Conservation (phyloP, 2,797 vertebrate species). For the Coccyzus lansbergi region DNA sequence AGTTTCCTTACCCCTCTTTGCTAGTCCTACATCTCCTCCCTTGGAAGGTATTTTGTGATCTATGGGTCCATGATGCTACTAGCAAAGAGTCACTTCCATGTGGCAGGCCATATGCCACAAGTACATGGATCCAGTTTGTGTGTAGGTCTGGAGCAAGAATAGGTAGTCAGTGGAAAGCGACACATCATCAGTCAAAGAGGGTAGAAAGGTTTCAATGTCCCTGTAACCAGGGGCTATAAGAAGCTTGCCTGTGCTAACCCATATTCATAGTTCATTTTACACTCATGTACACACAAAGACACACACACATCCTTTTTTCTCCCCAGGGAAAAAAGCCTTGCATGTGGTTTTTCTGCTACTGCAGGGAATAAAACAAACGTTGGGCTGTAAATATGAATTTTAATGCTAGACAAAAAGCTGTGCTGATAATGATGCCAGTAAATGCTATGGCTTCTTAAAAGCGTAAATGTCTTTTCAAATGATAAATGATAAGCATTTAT, state of each 20-base stretch:
- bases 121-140: not conserved
- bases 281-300: fast-evolving
- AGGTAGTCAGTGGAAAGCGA: not conserved
- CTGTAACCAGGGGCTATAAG: not conserved
- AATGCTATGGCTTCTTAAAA: not conserved
- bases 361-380: not conserved
- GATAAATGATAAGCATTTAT: not conserved
- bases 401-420: not conserved
- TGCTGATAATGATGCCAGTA: not conserved
- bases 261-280: not conserved
- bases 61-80: not conserved
- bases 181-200: fast-evolving
- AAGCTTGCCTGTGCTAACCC: not conserved
- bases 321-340: fast-evolving
- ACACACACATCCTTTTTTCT: not conserved
- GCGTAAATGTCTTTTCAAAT: not conserved
- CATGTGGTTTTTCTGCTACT: not conserved
- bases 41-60: not conserved
- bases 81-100: not conserved
- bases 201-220: not conserved
- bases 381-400: not conserved
- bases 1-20: not conserved
- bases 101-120: not conserved
- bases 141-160: not conserved
- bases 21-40: not conserved